Evolutionary conservation across 2,888 invertebrate species (phyloP), one percentile per base, ranked within the genome.

Genomic region (Dasypogon diadema): DNA sequence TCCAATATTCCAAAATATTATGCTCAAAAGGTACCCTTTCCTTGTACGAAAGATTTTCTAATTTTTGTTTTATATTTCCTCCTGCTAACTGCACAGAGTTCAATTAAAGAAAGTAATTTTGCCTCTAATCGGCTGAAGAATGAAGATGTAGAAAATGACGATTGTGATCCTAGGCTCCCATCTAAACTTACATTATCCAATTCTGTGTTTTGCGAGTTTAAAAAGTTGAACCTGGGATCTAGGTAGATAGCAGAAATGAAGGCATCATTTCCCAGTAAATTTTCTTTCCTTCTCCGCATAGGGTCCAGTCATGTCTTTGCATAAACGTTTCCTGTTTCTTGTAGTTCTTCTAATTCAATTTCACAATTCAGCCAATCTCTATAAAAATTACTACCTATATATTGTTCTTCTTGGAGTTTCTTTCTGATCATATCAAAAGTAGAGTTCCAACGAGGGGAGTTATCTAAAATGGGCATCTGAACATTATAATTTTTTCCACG

Each of bases 291-390:
- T 3, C 5, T 78, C 6, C 26, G 54, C 75, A 78, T 75, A 4
- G 77, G 75, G 16, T 55, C 26, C 12, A 58, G 30, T 34, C 37
- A 21, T n/a, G 8, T 42, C 42, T 16, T 18, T 14, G 63, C 26
- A 21, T 76, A 75, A 51, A 37, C 37, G 8, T 77, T 77, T 12
- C 18, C 26, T 8, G 2, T 46, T 51, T 14, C 6, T 16, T 54
- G 54, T 51, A 78, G 30, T 10, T 75, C 73, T 30, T 74, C 75
- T 18, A 77, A 24, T 72, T 77, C 75, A 46, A 76, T 48, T 75
- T 79, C 78, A 70, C 76, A 76, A 10, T 18, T 21, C 2, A 79
- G 21, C 78, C 76, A 78, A 54, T 78, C 78, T 18, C 78, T 26
- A n/a, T 75, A 78, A 63, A 78, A 77, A 22, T 77, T 77, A 48